Conservation (phyloP, 2,888 invertebrate species). For the Theodoxus fluviatilis region DNA sequence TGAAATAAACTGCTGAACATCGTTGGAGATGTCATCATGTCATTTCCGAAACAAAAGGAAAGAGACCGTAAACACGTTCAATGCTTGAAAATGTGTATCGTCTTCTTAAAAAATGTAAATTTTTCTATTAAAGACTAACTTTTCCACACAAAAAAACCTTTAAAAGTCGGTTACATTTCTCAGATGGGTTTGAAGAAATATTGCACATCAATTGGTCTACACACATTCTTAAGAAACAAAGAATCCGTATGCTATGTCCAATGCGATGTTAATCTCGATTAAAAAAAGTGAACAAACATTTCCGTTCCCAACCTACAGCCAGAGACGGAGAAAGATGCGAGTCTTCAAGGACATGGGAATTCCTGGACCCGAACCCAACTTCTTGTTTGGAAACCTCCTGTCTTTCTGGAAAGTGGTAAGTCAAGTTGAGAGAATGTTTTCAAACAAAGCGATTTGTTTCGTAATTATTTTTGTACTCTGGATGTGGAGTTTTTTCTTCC, state of each 20-base stretch:
- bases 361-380: conserved; percentile 55
- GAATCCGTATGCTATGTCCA: not conserved
- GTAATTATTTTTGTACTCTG: not conserved
- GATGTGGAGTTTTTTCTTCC: not conserved
- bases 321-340: conserved; percentile 42
- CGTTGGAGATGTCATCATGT: too few relatives aligned
- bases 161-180: too few relatives aligned
- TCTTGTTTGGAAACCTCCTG: conserved; percentile 54
- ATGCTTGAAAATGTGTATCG: too few relatives aligned
- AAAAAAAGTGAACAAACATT: not conserved
- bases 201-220: too few relatives aligned
- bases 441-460: not conserved
- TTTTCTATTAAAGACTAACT: too few relatives aligned
- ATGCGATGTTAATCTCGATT: not conserved
- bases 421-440: not conserved
- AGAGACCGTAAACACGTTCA: not conserved
- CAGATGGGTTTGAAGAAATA: too few relatives aligned
- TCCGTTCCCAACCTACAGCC: conserved; percentile 35
- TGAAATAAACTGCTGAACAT: too few relatives aligned
- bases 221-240: too few relatives aligned
- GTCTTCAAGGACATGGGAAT: conserved; percentile 50
- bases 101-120: too few relatives aligned
- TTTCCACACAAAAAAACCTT: too few relatives aligned
- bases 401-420: conserved; percentile 48
- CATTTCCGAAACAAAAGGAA: not conserved